A percentile compares a stretch with the other conserved stretches of the same genome.
Evolutionary conservation across 2,113 vertebrate species (phyloP).

Genomic region (Oenanthe oenanthe): DNA sequence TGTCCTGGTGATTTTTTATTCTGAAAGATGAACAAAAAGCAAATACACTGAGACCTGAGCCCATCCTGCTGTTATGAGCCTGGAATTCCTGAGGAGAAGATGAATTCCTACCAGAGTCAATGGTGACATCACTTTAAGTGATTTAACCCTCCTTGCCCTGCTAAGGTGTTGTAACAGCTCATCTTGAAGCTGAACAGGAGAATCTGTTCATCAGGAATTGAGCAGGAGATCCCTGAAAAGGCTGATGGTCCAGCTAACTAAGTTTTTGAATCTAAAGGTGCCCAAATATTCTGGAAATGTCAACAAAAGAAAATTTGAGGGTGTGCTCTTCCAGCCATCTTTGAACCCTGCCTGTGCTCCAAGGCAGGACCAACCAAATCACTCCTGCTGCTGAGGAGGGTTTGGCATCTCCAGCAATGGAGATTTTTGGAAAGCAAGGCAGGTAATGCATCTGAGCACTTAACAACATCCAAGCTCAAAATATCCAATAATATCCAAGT

Average conservation of each 20-base stretch:
- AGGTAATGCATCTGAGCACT: neutral
- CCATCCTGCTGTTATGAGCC: rapidly evolving
- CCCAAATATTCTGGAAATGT: neutral
- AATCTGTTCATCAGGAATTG: neutral
- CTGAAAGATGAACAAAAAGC: neutral
- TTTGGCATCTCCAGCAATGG: neutral
- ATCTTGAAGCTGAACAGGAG: neutral
- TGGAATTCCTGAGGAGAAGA: neutral
- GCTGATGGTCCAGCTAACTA: neutral
- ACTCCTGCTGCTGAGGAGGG: neutral
- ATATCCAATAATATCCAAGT: neutral
- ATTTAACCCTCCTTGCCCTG: neutral
- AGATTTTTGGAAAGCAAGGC: neutral
- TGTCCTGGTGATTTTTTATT: neutral
- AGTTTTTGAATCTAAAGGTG: neutral
- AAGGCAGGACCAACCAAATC: neutral
- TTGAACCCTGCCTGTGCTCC: neutral
- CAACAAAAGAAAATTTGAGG: neutral
- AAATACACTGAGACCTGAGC: rapidly evolving
- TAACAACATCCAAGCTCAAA: neutral
- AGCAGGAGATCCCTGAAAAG: neutral
- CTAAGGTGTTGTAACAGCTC: neutral
- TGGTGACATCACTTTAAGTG: neutral
- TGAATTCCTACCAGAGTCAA: neutral
- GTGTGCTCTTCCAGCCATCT: neutral